Percentiles rank a stretch among this genome's conserved stretches.
These are phyloP conservation scores for Prietella phreatophila DNA, from an alignment of 2,113 vertebrate species.

Conservation along the genomic window DNA sequence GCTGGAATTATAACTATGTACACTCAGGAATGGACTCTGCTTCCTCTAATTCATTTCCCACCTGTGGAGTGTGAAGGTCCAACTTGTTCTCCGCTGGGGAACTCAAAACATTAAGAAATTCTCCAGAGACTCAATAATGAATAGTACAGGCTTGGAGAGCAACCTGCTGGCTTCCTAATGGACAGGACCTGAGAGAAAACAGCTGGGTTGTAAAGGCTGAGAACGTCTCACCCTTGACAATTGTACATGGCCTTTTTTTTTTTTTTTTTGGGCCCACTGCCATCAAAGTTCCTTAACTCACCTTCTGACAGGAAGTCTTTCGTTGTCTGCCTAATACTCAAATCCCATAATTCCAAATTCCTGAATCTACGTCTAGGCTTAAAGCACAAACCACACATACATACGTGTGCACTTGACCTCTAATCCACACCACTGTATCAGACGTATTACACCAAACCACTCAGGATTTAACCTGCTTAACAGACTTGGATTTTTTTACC, in stretches of 20 bases:
- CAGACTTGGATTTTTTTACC: slow-evolving; percentile 37
- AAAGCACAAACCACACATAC: slow-evolving; percentile 1
- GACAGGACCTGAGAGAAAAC: slow-evolving; percentile 85
- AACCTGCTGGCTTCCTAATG: slow-evolving; percentile 87
- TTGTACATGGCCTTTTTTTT: slow-evolving; percentile 10
- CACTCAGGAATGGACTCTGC: slow-evolving; percentile 48
- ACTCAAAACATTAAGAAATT: slow-evolving; percentile 80
- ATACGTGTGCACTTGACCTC: slow-evolving; percentile 28
- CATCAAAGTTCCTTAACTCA: slow-evolving; percentile 75
- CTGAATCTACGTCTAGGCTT: not conserved
- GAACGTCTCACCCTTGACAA: slow-evolving; percentile 61
- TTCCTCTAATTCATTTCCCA: slow-evolving; percentile 80
- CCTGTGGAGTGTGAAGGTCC: slow-evolving; percentile 82
- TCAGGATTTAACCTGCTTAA: slow-evolving; percentile 53
- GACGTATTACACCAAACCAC: slow-evolving; percentile 38
- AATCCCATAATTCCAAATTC: not conserved
- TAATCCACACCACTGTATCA: slow-evolving; percentile 36
- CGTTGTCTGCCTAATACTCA: not conserved
- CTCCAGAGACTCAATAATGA: slow-evolving; percentile 80
- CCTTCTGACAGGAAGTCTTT: slow-evolving; percentile 74
- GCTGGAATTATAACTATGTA: slow-evolving; percentile 50
- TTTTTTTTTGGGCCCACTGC: slow-evolving; percentile 58
- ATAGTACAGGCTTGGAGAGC: slow-evolving; percentile 76
- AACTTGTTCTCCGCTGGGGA: slow-evolving; percentile 76
- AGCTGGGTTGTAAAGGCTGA: slow-evolving; percentile 82